Base-by-base conservation (phyloP, 2,113 vertebrate genomes). In the Clarias batrachus region DNA sequence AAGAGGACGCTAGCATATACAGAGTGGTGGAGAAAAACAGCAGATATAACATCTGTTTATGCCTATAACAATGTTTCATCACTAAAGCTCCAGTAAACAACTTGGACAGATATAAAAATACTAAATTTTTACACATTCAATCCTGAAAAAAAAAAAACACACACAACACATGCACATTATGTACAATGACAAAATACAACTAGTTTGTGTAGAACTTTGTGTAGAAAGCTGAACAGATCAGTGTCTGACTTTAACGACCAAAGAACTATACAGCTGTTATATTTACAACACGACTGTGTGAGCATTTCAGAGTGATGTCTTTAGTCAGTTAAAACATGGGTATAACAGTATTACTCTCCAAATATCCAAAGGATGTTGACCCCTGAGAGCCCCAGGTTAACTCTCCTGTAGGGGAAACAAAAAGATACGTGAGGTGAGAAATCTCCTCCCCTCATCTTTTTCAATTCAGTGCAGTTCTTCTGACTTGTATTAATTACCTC, bases 311-410 rank as follows among this genome's bases (percentile, higher is more conserved):
- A 25, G 66, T 79, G 52, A n/a, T 80, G 23, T 10, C 59, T 59
- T 80, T 80, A 80, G 30, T 78, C 23, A 37, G 63, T 41, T 37
- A 65, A 57, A 57, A 85, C 17, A 62, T 48, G 70, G 23, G 16
- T 19, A 30, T 27, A 82, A 76, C 17, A 57, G n/a, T 60, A 30
- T 95, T 89, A 95, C 62, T 94, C 91, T 77, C 94, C 97, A 82
- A 98, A 99, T 91, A 99, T 98, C 97, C 98, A 99, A 62, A 99
- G 92, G 73, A 99, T 92, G 76, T 99, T 99, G 88, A 99, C 97
- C 80, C 98, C 97, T 0, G 98, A 99, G 0, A 99, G 93, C 1
- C 97, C 97, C 1, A 99, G 95, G 86, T 99, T 99, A 0, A 98
- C 98, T 65, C 97, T 96, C 93, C 98, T 99, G 92, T 6, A 87